phyloP scores from a whole-genome alignment of 2,888 invertebrate species.

The Rhaphigaster nebulosa region DNA sequence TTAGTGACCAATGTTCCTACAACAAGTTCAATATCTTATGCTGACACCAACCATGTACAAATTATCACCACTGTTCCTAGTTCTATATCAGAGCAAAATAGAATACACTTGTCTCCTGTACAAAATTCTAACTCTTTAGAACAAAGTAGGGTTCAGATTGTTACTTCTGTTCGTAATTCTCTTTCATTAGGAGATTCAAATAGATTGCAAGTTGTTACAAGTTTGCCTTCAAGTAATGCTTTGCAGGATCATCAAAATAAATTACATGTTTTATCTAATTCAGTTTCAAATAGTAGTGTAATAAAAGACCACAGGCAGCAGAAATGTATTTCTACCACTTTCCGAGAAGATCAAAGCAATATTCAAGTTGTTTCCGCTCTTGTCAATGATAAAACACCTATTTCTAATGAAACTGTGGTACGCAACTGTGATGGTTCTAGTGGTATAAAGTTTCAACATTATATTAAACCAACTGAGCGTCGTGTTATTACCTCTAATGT shows the following conservation, averaged over 20 bases:
- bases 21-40: conserved; percentile 56
- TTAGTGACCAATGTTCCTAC: conserved; percentile 66
- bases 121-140: conserved; percentile 60
- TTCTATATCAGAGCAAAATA: conserved; percentile 56
- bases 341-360: conserved; percentile 60
- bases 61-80: conserved; percentile 64
- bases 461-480: conserved; percentile 52
- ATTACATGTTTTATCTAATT: conserved; percentile 61
- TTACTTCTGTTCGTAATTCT: conserved; percentile 63
- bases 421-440: conserved; percentile 53
- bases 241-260: conserved; percentile 53
- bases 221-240: conserved; percentile 43
- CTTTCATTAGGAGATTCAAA: conserved; percentile 57
- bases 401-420: conserved; percentile 51
- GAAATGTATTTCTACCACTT: conserved; percentile 51
- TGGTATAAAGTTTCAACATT: conserved; percentile 53
- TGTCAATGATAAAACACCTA: conserved; percentile 56
- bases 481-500: conserved; percentile 50
- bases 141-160: conserved; percentile 64
- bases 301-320: conserved; percentile 60
- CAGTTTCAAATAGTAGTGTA: conserved; percentile 46
- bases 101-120: conserved; percentile 54
- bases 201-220: conserved; percentile 61
- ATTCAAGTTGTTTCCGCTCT: conserved; percentile 63
- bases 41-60: conserved; percentile 64